Evolutionary conservation across 2,888 invertebrate genomes (phyloP).

Genomic region (Melinopterus prodromus): DNA sequence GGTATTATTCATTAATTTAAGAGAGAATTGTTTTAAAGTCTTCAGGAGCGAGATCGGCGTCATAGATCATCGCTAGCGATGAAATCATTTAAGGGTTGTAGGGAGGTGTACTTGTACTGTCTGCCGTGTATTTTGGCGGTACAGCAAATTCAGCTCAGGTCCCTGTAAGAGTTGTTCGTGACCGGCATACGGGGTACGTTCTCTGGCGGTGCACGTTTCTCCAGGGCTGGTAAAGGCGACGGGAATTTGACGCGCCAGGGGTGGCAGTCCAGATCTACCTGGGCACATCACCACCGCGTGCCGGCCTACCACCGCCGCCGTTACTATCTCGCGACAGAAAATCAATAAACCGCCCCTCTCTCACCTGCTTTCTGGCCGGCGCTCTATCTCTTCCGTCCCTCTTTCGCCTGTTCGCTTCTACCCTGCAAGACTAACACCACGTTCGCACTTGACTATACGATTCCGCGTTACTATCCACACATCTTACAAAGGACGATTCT

Average conservation of each 20-base stretch:
- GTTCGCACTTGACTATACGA: neutral
- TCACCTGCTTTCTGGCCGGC: neutral
- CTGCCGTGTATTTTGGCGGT: neutral
- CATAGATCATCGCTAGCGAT: neutral
- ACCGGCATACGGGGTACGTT: neutral
- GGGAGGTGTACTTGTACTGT: neutral
- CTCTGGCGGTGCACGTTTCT: neutral
- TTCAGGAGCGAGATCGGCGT: neutral
- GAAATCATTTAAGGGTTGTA: neutral
- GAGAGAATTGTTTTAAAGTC: neutral
- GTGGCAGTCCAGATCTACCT: neutral
- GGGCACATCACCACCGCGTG: neutral
- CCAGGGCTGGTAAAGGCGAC: too few species aligned
- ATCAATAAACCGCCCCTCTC: neutral
- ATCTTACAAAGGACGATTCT: neutral
- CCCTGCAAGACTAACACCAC: neutral
- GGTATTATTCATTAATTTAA: neutral
- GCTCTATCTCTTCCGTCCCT: neutral
- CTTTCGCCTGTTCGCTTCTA: neutral
- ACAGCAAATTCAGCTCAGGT: neutral
- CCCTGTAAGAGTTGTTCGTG: neutral
- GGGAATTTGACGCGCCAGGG: neutral
- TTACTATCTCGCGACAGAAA: slow-evolving; percentile 4
- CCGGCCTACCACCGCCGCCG: neutral
- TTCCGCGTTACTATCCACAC: neutral